Evolutionary conservation across 1,140 invertebrate species (phyloP), one percentile per base, ranked within the genome.

Genomic region (Berghia stephanieae): DNA sequence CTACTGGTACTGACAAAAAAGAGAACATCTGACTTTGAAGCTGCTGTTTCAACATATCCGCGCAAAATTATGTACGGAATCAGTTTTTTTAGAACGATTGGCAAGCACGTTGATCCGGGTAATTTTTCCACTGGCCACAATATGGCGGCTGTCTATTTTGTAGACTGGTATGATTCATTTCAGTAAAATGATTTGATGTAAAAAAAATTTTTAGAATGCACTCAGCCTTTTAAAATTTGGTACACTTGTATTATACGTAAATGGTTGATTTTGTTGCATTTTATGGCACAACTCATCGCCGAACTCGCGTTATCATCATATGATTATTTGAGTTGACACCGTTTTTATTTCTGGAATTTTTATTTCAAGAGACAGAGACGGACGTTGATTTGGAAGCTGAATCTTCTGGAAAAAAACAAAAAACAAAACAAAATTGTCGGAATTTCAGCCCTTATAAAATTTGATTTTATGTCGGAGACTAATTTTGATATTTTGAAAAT

Each of bases 71-170:
- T 21, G 40, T 5, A 10, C 27, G 0, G 16, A 8, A 46, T 18
- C 0, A 0, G 43, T n/a, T n/a, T 44, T n/a, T 46, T 6, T 18
- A 5, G 5, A 27, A 10, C 13, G 13, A 5, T 18, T 18, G 21
- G 36, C 69, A 43, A 16, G 5, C 21, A 38, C 16, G 21, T 27
- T 6, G 43, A 43, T 44, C 40, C 52, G 55, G 60, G 55, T 21
- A 70, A n/a, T n/a, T 70, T 70, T 70, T 43, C 46, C 44, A 70
- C 68, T 70, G 68, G 68, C 43, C 68, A 44, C 27, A 46, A 70
- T 34, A 70, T 70, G 68, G 68, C 68, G 68, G 42, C 68, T 43
- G 68, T 70, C 68, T 70, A 6, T 69, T 27, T 34, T 43, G 43
- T 34, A 3, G 18, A 44, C 3, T 24, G 27, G 38, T 18, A 10